phyloP scores from a whole-genome alignment of 1,140 invertebrate species.

The Lutraria rhynchaena region DNA sequence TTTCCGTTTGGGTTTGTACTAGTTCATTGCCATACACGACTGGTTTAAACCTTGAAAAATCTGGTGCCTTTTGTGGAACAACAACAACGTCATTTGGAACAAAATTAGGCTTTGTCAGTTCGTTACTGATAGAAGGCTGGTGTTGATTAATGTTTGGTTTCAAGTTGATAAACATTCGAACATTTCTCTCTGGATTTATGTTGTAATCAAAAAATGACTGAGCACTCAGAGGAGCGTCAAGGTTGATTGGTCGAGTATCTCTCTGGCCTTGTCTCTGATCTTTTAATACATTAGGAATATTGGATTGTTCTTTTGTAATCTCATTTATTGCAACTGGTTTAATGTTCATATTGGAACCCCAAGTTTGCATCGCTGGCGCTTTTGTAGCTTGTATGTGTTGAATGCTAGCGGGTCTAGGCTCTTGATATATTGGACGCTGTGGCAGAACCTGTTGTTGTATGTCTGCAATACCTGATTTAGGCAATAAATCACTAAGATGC shows the following conservation, averaged over 20 bases:
- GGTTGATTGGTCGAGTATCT: conserved; percentile 34
- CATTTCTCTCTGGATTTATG: conserved; percentile 18
- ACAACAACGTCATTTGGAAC: not conserved
- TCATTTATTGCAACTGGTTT: not conserved
- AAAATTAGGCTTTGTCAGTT: not conserved
- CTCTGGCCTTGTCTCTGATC: conserved; percentile 20
- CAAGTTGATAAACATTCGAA: conserved; percentile 9
- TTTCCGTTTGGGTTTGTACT: not conserved
- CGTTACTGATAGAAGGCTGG: not conserved
- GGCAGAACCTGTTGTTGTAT: not conserved
- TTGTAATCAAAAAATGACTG: conserved; percentile 22
- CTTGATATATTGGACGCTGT: not conserved
- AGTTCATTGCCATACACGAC: conserved; percentile 24
- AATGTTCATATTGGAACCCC: not conserved
- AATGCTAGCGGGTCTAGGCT: not conserved
- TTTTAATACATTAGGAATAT: conserved; percentile 4
- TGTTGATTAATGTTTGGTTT: not conserved
- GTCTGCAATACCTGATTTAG: not conserved
- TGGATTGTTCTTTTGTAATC: not conserved
- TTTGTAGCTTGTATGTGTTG: not conserved
- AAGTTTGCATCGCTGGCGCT: not conserved
- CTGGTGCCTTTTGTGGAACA: not conserved
- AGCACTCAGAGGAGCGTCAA: not conserved
- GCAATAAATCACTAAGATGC: not conserved
- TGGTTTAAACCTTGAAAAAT: not conserved